A percentile compares a stretch with the other conserved stretches of the same genome.
phyloP scores from a whole-genome alignment of 1,140 invertebrate species.

The Zaprionus ghesquierei region DNA sequence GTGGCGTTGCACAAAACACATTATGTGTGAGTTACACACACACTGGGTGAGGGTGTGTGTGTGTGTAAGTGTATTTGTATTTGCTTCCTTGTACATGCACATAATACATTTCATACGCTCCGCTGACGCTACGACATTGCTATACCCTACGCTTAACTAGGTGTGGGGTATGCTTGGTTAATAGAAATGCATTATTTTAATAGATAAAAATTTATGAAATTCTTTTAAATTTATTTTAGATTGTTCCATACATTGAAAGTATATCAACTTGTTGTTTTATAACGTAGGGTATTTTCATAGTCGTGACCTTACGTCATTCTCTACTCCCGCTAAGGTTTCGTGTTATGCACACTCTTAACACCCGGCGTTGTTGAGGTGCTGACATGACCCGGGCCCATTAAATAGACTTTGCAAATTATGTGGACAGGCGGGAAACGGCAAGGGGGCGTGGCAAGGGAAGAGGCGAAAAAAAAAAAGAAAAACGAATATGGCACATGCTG shows the following conservation, averaged over 20 bases:
- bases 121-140: slow-evolving; percentile 62
- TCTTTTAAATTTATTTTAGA: no score
- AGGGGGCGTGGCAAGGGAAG: background rate
- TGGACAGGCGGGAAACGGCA: background rate
- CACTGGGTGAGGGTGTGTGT: background rate
- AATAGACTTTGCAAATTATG: slow-evolving; percentile 60
- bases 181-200: background rate
- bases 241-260: no score
- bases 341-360: slow-evolving; percentile 34
- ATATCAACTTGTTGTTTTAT: no score
- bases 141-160: slow-evolving; percentile 14
- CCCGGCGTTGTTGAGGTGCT: slow-evolving; percentile 41
- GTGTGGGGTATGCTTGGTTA: background rate
- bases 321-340: slow-evolving; percentile 2
- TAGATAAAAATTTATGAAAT: no score
- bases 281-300: slow-evolving; percentile 1
- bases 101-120: slow-evolving; percentile 52
- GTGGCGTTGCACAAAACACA: slow-evolving; percentile 44
- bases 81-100: slow-evolving; percentile 32
- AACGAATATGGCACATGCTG: slow-evolving; percentile 37
- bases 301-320: background rate
- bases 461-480: slow-evolving; percentile 5
- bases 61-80: slow-evolving; percentile 6
- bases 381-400: slow-evolving; percentile 62
- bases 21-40: slow-evolving; percentile 11